Conservation (phyloP, 2,113 vertebrate species). For the Rhynchopsitta pachyrhyncha region DNA sequence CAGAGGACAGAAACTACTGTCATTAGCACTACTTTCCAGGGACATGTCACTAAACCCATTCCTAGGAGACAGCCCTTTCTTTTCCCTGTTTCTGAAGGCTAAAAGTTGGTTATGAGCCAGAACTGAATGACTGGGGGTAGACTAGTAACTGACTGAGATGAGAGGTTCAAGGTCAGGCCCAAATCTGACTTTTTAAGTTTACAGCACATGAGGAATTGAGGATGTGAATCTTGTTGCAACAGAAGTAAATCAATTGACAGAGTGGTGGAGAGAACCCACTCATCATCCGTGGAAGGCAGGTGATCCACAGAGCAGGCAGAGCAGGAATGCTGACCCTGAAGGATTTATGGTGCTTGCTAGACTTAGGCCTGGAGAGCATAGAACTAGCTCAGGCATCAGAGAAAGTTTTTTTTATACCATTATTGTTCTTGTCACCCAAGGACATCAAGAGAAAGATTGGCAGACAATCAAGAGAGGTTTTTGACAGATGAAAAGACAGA, state of each 20-base stretch:
- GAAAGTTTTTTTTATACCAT: neutral
- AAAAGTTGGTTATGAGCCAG: neutral
- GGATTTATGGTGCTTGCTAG: constrained; percentile 38
- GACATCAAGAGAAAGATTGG: constrained; percentile 42
- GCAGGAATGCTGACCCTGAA: neutral
- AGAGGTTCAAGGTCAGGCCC: neutral
- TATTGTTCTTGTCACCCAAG: constrained; percentile 3
- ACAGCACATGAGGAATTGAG: neutral
- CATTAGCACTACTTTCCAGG: neutral
- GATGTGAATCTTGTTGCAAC: neutral
- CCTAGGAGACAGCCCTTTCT: neutral
- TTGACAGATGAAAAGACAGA: constrained; percentile 55
- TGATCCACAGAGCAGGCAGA: neutral
- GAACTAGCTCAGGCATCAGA: constrained; percentile 17
- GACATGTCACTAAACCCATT: neutral
- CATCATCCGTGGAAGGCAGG: constrained; percentile 25
- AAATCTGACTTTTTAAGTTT: neutral
- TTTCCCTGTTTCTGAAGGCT: neutral
- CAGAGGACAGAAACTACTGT: neutral
- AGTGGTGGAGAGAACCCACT: neutral
- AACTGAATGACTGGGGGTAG: neutral
- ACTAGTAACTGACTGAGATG: neutral
- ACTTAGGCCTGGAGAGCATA: neutral
- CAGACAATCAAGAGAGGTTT: constrained; percentile 46
- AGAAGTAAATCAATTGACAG: constrained; percentile 38